Base-by-base conservation (phyloP, 2,888 invertebrate genomes). In the Drosophila cognata region DNA sequence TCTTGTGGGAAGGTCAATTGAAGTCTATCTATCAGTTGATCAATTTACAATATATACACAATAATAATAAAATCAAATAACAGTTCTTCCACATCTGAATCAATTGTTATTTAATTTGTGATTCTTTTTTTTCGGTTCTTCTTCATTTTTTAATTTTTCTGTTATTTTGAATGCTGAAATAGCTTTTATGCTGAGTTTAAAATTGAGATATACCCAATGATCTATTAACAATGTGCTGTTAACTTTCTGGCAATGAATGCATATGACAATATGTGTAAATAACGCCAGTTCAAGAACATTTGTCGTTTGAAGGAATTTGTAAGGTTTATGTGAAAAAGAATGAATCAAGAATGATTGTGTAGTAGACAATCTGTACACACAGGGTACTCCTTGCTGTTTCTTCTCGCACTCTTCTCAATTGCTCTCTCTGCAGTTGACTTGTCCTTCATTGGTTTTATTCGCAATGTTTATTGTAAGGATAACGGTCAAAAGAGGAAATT, bases 21-120 rank as follows among this genome's bases (percentile, higher is more conserved):
- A 71, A 61, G 53, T 76, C 81, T 52, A 56, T 76, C 77, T 52
- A 56, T 38, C 56, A 56, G 38, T 56, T 38, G 36, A 78, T 78
- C 81, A 78, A 78, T 76, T 78, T 71, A 71, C 67, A 80, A 71
- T 70, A 50, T 50, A 61, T 21, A 28, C 38, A 38, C 38, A 43
- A 57, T 41, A 71, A 35, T 64, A 71, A 78, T 78, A 71, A 77
- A 77, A 70, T 67, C 76, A 70, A 25, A 41, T 62, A 60, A 52
- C 61, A 36, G 58, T 65, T 38, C 28, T 59, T 59, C 48, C 57
- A 60, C 58, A 61, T 78, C 57, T 58, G 74, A 77, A 58, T 79
- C 68, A 79, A 74, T 74, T 77, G 76, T 60, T 68, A 53, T 68
- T 77, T 64, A 33, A 77, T 71, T 77, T 75, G 60, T 16, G 33